These are phyloP conservation scores for Sebastes vulpes DNA, from an alignment of 2,797 vertebrate genomes.

Conservation along the genomic window DNA sequence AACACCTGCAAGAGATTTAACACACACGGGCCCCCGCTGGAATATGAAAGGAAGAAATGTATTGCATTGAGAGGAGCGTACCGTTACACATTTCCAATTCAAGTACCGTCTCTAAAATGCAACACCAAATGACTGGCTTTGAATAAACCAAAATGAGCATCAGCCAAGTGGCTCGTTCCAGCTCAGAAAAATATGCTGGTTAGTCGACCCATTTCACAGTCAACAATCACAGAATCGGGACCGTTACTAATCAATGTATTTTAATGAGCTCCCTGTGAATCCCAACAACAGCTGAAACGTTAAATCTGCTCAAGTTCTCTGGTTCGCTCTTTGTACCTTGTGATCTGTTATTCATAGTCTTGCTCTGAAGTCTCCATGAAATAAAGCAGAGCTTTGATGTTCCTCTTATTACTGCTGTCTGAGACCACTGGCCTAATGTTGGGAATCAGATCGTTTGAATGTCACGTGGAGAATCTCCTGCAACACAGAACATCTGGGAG, in stretches of 20 bases:
- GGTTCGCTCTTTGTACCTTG: constrained; percentile 76
- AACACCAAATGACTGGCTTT: constrained; percentile 75
- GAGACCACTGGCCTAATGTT: constrained; percentile 60
- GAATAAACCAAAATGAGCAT: constrained; percentile 67
- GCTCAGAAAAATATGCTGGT: constrained; percentile 42
- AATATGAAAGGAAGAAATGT: constrained; percentile 63
- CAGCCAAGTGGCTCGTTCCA: constrained; percentile 71
- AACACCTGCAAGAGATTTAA: constrained; percentile 76
- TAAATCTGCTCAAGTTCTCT: constrained; percentile 74
- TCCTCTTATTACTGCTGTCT: constrained; percentile 71
- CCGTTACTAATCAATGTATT: constrained; percentile 77
- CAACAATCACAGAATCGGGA: constrained; percentile 78
- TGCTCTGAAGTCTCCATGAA: constrained; percentile 71
- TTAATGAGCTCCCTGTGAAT: constrained; percentile 78
- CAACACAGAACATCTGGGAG: constrained; percentile 49
- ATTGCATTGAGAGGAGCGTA: constrained; percentile 38
- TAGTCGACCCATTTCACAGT: constrained; percentile 66
- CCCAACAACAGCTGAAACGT: constrained; percentile 73
- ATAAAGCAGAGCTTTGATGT: constrained; percentile 78
- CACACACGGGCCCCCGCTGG: constrained; percentile 36
- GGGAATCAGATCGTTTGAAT: constrained; percentile 51
- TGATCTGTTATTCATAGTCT: constrained; percentile 81
- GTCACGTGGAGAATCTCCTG: constrained; percentile 45
- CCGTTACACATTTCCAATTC: constrained; percentile 72
- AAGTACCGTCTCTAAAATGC: constrained; percentile 67